Evolutionary conservation across 2,797 vertebrate genomes (phyloP).

Genomic region (Aphelocoma californica): DNA sequence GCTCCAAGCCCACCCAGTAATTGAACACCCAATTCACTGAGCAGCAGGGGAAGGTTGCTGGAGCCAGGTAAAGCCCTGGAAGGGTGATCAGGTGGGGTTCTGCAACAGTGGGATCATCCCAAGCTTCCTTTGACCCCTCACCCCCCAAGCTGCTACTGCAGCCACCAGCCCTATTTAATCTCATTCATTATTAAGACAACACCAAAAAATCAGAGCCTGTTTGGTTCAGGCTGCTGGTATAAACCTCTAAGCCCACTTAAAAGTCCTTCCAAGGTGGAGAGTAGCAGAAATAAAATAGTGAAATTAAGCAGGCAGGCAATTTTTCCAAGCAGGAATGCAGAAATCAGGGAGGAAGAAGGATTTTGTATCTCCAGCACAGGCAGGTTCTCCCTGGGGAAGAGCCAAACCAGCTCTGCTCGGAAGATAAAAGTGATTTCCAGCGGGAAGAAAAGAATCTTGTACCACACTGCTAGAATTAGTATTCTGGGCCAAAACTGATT

Average conservation of each 20-base stretch:
- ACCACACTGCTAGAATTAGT: neutral
- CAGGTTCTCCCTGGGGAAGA: neutral
- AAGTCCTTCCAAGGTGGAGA: neutral
- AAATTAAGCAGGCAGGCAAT: neutral
- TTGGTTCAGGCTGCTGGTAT: neutral
- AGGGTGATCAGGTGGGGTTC: neutral
- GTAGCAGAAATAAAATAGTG: neutral
- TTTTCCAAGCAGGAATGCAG: neutral
- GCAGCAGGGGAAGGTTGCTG: neutral
- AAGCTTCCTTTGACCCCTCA: neutral
- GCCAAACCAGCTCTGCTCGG: neutral
- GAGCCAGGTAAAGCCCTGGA: neutral
- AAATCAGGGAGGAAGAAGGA: neutral
- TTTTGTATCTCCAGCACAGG: neutral
- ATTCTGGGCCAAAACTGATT: neutral
- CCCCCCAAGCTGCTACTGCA: fast-evolving
- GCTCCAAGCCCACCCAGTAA: neutral
- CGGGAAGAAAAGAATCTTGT: neutral
- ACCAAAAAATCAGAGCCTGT: neutral
- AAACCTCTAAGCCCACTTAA: neutral
- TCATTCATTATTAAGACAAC: neutral
- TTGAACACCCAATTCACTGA: fast-evolving
- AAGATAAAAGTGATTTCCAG: neutral
- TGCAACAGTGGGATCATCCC: neutral
- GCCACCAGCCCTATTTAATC: neutral